Evolutionary conservation across 2,113 vertebrate species (phyloP).

Genomic region (Synodontis membranacea): DNA sequence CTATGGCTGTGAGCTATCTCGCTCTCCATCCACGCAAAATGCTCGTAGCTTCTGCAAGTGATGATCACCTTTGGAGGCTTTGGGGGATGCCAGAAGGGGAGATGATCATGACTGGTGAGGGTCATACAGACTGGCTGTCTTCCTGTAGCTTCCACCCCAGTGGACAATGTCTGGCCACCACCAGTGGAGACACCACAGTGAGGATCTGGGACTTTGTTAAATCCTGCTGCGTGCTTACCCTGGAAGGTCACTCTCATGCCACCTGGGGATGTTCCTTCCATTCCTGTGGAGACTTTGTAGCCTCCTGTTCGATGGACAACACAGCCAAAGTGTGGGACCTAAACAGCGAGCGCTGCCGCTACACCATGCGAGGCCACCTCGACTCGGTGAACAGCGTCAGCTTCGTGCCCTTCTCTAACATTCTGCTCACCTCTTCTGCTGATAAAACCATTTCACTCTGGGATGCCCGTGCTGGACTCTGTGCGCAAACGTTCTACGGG

Average conservation of each 20-base stretch:
- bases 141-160: constrained; percentile 79
- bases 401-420: constrained; percentile 73
- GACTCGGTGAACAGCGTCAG: constrained; percentile 76
- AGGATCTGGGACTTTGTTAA: constrained; percentile 73
- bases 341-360: constrained; percentile 76
- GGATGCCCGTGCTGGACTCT: constrained; percentile 66
- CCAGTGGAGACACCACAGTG: constrained; percentile 72
- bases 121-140: constrained; percentile 80
- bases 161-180: constrained; percentile 71
- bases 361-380: constrained; percentile 70
- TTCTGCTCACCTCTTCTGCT: constrained; percentile 62
- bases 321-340: constrained; percentile 80
- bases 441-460: constrained; percentile 66
- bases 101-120: constrained; percentile 71
- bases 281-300: constrained; percentile 76
- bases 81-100: constrained; percentile 72
- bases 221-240: constrained; percentile 66
- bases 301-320: constrained; percentile 80
- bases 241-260: constrained; percentile 70
- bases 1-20: constrained; percentile 75
- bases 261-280: constrained; percentile 79
- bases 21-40: constrained; percentile 68
- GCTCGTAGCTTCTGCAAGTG: constrained; percentile 68
- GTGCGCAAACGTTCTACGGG: constrained; percentile 74
- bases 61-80: constrained; percentile 77